Conservation (phyloP, 2,113 vertebrate species). For the Ailurus styani region DNA sequence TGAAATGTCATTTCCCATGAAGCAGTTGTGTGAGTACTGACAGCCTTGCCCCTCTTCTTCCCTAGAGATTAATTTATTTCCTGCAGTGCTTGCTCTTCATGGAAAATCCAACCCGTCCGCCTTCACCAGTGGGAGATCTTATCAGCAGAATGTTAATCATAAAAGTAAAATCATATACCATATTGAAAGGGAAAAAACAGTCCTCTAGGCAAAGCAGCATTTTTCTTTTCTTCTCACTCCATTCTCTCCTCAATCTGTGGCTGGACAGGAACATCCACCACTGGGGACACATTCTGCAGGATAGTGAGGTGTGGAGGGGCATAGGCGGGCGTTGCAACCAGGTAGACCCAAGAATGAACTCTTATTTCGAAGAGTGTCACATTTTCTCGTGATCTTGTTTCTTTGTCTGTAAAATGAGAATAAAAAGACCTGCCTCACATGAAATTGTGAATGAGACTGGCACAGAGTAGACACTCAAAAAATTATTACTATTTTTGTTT, state of each 20-base stretch:
- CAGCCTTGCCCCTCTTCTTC: slow-evolving; percentile 57
- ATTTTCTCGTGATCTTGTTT: neutral
- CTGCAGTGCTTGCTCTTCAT: slow-evolving; percentile 68
- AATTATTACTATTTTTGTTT: neutral
- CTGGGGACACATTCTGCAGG: neutral
- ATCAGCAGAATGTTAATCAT: slow-evolving; percentile 73
- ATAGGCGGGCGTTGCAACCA: neutral
- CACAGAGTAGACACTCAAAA: neutral
- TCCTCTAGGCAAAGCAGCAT: neutral
- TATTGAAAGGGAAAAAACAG: neutral
- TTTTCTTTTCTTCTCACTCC: neutral
- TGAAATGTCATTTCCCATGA: slow-evolving; percentile 68
- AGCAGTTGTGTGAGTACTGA: slow-evolving; percentile 66
- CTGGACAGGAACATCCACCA: neutral
- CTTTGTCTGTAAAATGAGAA: neutral
- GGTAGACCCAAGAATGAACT: neutral
- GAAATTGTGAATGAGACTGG: neutral
- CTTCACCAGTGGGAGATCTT: slow-evolving; percentile 61
- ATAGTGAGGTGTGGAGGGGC: neutral
- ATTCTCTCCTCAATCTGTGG: neutral
- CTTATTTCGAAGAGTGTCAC: neutral
- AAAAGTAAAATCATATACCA: slow-evolving; percentile 49
- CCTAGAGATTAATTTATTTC: slow-evolving; percentile 78
- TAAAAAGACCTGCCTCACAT: neutral
- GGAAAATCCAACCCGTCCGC: slow-evolving; percentile 49